phyloP scores from a whole-genome alignment of 2,113 vertebrate species.

The Anolis carolinensis region DNA sequence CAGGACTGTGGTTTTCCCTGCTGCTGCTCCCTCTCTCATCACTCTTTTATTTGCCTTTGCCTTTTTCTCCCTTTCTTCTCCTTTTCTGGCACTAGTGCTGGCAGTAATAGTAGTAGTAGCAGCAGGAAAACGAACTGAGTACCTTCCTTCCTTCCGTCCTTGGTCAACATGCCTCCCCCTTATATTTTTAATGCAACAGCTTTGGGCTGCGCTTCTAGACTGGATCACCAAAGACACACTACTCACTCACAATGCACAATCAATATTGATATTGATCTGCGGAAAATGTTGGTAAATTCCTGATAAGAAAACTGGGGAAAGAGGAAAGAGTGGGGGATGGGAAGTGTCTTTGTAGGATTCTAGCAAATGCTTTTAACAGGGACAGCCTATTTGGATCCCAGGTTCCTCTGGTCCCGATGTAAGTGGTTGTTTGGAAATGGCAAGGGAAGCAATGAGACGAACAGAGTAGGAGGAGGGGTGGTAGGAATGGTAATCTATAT shows the following conservation, averaged over 20 bases:
- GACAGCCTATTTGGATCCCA: slow-evolving; percentile 66
- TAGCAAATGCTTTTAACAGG: slow-evolving; percentile 34
- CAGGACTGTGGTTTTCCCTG: slow-evolving; percentile 63
- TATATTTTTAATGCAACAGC: slow-evolving; percentile 72
- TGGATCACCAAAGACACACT: slow-evolving; percentile 85
- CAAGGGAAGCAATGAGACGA: slow-evolving; percentile 36
- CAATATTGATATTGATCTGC: slow-evolving; percentile 87
- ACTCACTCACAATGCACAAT: slow-evolving; percentile 86
- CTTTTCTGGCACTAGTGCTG: too few species aligned
- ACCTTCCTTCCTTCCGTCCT: neutral
- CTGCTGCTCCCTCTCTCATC: slow-evolving; percentile 59
- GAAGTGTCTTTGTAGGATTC: slow-evolving; percentile 72
- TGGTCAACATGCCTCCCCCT: neutral
- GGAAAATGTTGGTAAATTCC: slow-evolving; percentile 89
- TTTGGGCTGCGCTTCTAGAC: slow-evolving; percentile 81
- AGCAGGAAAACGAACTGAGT: neutral
- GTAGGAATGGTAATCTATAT: slow-evolving; percentile 60
- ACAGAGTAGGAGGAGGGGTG: slow-evolving; percentile 35
- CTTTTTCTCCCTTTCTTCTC: slow-evolving; percentile 63
- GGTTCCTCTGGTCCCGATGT: slow-evolving; percentile 72
- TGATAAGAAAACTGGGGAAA: slow-evolving; percentile 77
- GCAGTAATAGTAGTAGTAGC: too few species aligned
- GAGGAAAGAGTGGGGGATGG: slow-evolving; percentile 78
- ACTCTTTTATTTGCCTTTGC: slow-evolving; percentile 54
- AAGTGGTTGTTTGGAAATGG: slow-evolving; percentile 72